Evolutionary conservation across 2,888 invertebrate genomes (phyloP), one percentile per base, ranked within the genome.

Genomic region (Torymus texanus): DNA sequence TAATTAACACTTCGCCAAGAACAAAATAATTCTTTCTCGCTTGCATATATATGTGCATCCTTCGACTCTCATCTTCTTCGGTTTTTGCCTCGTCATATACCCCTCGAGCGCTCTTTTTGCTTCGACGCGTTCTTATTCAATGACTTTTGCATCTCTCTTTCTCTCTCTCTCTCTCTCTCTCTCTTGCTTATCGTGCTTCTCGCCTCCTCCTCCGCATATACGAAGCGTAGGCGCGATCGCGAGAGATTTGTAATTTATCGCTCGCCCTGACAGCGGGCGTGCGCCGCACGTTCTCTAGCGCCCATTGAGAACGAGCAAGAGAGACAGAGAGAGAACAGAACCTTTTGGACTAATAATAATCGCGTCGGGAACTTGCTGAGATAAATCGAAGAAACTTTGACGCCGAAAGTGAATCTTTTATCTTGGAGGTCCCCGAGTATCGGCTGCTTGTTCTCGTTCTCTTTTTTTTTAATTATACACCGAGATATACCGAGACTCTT

Each of bases 231-330:
- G 74, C 81, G 82, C 83, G 84, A 84, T 84, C 84, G 83, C 82
- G 85, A 83, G 84, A 84, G 85, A 84, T 86, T 86, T 83, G 84
- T 88, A 86, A 88, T 88, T 88, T 88, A 88, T 88, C 85, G 88
- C 86, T 80, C 84, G 85, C 84, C 83, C 84, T 85, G 87, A 87
- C 88, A 86, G 85, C 84, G 83, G 85, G 85, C 87, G 85, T 84
- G 84, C 86, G 87, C 86, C 86, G 83, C 79, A 41, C 41, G 41
- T 41, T 8, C 41, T 41, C 41, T 41, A 41, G 8, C 41, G 41
- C 41, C 41, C 41, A 41, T 41, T 41, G 8, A 41, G 41, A 41
- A 41, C 41, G 41, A 41, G 41, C 41, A 8, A 41, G 8, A 5
- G 41, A 41, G 41, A 41, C 8, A 5, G 41, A 41, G 0, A 5